Evolutionary conservation across 2,888 invertebrate species (phyloP).

Genomic region (Parnassius mnemosyne): DNA sequence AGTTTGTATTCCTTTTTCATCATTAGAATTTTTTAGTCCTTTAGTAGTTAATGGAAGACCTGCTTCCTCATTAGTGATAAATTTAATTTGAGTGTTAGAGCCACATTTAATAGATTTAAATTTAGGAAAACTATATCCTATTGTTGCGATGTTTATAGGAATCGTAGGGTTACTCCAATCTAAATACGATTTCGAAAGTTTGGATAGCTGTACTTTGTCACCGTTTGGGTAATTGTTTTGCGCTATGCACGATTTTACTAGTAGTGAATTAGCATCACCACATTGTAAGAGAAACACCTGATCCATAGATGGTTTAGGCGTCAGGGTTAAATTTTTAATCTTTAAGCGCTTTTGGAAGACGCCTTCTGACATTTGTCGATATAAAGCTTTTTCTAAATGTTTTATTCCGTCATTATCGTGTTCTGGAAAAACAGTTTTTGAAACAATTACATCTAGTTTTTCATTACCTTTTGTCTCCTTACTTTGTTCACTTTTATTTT

Average conservation of each 20-base stretch:
- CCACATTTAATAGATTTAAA: constrained; percentile 24
- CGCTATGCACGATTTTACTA: constrained; percentile 48
- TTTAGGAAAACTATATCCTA: constrained; percentile 54
- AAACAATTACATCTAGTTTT: constrained; percentile 4
- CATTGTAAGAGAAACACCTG: constrained; percentile 54
- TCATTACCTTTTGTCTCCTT: constrained; percentile 2
- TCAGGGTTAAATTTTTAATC: constrained; percentile 55
- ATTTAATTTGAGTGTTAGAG: constrained; percentile 27
- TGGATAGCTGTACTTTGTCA: constrained; percentile 40
- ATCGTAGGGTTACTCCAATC: constrained; percentile 49
- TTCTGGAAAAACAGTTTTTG: constrained; percentile 6
- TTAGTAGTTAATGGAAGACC: background rate
- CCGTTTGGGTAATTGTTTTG: constrained; percentile 38
- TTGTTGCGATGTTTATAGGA: constrained; percentile 59
- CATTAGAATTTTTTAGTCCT: constrained; percentile 8
- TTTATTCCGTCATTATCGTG: constrained; percentile 8
- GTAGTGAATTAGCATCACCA: constrained; percentile 53
- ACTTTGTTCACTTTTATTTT: constrained; percentile 27
- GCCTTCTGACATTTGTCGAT: constrained; percentile 46
- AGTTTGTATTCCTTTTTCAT: constrained; percentile 22
- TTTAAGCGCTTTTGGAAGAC: constrained; percentile 54
- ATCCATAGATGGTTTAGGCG: constrained; percentile 58
- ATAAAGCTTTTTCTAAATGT: constrained; percentile 46
- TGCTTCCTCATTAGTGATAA: constrained; percentile 4
- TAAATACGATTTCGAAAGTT: constrained; percentile 43